These are phyloP conservation scores for Copidosoma floridanum DNA, from an alignment of 1,140 invertebrate genomes.

Conservation along the genomic window DNA sequence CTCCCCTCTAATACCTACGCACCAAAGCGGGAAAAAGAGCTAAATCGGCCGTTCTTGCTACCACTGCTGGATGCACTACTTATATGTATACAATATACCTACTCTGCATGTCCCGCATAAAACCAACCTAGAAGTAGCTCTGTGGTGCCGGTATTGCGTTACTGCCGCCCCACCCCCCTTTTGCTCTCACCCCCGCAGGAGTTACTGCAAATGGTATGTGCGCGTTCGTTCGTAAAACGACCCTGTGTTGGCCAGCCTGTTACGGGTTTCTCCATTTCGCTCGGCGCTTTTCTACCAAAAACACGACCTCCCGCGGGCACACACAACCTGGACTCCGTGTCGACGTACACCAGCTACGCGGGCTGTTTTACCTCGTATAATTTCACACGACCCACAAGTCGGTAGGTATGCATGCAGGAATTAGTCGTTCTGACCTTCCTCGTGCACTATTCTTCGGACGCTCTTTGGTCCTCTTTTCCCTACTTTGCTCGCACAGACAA, in stretches of 20 bases:
- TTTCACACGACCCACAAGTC: no score
- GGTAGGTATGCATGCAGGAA: no score
- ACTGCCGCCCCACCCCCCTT: not conserved
- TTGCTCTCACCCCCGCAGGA: not conserved
- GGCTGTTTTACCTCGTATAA: not conserved
- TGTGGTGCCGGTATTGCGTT: slow-evolving; percentile 10
- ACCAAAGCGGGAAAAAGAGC: slow-evolving; percentile 5
- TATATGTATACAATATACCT: no score
- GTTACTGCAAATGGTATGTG: slow-evolving; percentile 18
- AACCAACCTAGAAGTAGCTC: no score
- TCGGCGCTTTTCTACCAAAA: not conserved
- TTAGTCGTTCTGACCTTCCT: no score
- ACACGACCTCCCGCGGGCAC: no score
- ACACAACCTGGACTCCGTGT: no score
- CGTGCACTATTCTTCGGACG: no score
- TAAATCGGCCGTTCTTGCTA: slow-evolving; percentile 10
- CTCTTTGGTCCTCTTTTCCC: not conserved
- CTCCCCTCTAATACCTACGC: not conserved
- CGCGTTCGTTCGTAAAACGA: not conserved
- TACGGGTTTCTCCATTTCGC: not conserved
- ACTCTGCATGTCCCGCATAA: no score
- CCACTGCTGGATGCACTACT: no score
- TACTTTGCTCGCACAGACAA: no score
- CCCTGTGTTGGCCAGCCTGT: not conserved
- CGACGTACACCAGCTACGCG: no score